phyloP scores from a whole-genome alignment of 1,140 invertebrate species.

The Tribolium castaneum region DNA sequence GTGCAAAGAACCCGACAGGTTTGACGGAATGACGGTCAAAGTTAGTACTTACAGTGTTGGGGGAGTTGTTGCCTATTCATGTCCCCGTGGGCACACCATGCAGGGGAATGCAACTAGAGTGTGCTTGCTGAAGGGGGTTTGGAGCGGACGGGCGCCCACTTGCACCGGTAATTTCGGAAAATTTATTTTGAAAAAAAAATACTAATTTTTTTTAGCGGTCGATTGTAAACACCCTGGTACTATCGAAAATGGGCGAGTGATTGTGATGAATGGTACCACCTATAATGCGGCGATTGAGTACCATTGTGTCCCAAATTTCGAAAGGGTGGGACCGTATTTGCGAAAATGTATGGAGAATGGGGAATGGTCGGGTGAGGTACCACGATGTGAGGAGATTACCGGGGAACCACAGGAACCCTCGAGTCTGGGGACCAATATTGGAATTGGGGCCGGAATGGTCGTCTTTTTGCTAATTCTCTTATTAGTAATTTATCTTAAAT shows the following conservation, averaged over 20 bases:
- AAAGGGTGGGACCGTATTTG: constrained; percentile 82
- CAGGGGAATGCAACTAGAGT: constrained; percentile 82
- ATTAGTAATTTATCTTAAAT: constrained; percentile 79
- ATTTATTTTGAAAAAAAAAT: background rate
- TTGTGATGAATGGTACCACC: constrained; percentile 85
- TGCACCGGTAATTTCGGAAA: constrained; percentile 76
- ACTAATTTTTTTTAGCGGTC: constrained; percentile 71
- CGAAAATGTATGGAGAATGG: constrained; percentile 86
- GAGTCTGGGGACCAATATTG: constrained; percentile 80
- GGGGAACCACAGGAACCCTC: constrained; percentile 77
- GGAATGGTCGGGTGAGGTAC: constrained; percentile 85
- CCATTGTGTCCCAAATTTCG: constrained; percentile 87
- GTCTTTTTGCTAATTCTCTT: constrained; percentile 80
- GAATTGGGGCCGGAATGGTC: constrained; percentile 81
- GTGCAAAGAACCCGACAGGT: constrained; percentile 76
- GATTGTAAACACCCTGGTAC: constrained; percentile 82
- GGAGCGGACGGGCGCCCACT: constrained; percentile 81
- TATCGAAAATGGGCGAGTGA: constrained; percentile 87
- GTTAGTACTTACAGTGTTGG: constrained; percentile 76
- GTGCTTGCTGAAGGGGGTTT: constrained; percentile 83
- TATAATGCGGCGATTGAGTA: constrained; percentile 88
- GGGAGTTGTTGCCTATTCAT: constrained; percentile 82
- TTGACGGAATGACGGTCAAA: constrained; percentile 69
- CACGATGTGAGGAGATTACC: constrained; percentile 75
- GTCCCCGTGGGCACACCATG: constrained; percentile 82